Base-by-base conservation (phyloP, 2,888 invertebrate species). In the Drosophila histrio region DNA sequence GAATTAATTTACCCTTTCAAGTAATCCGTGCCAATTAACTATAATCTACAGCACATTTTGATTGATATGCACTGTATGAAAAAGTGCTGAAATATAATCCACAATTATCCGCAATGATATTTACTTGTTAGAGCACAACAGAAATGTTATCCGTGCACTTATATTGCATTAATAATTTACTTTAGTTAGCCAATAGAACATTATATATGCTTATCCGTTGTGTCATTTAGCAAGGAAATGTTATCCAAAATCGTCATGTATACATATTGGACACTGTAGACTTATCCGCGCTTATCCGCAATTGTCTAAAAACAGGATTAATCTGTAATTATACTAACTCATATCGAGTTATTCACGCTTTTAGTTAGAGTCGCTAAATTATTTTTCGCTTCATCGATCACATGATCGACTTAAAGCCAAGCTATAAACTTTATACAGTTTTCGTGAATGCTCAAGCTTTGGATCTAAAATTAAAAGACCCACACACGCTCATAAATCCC, bases 401-500 rank as follows among this genome's bases (percentile, higher is more conserved):
- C 52, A 64, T 75, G 75, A 61, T 58, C 61, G 43, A 57, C 56
- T 52, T 56, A 39, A 38, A n/a, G 26, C 21, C 15, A 24, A 13
- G 52, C 22, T 46, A 62, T 53, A 53, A 71, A 71, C 13, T 72
- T 64, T 60, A 34, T 54, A 24, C 13, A 57, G 26, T 53, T 21
- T 49, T 62, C 41, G 53, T 60, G 58, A 53, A 28, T 50, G 30
- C 53, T 41, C 72, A 36, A 41, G 39, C 52, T 53, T 50, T 56
- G 36, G 19, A n/a, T 53, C 34, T 52, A 57, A 75, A 72, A 64
- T 60, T 62, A 50, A 13, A 60, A 63, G 60, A 49, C 50, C 50
- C 26, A 17, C 36, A 50, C 83, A 56, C 63, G 66, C 72, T 75
- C 78, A 78, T 89, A 85, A 90, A 88, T 89, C 82, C 76, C 88